A percentile compares a stretch with the other conserved stretches of the same genome.
Evolutionary conservation across 64 coral and sea anemone species (phyloP).

Genomic region (Cladopsammia gracilis): DNA sequence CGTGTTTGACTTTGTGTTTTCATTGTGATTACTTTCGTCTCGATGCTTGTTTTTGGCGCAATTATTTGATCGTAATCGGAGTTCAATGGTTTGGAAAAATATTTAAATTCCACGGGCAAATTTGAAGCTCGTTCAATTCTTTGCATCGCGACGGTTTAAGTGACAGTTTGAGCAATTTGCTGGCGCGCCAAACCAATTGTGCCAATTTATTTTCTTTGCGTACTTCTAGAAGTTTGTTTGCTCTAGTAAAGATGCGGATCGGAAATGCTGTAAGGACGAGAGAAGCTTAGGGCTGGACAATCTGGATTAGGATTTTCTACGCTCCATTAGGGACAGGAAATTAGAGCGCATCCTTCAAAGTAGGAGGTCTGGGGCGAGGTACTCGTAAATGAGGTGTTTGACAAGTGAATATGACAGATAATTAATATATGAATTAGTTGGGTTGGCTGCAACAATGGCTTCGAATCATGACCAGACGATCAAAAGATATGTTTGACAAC

Average conservation of each 20-base stretch:
- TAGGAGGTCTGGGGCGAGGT: conserved; percentile 84
- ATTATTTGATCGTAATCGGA: conserved; percentile 7
- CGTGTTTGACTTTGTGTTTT: background rate
- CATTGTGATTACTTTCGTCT: background rate
- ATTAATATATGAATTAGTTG: conserved; percentile 93
- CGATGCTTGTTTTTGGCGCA: background rate
- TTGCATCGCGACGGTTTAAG: background rate
- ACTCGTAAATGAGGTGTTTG: conserved; percentile 68
- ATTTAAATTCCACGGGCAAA: background rate
- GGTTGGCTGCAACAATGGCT: conserved; percentile 68
- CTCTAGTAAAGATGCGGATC: conserved; percentile 18
- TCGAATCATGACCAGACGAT: conserved; percentile 79
- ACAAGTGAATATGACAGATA: conserved; percentile 74
- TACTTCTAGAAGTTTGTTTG: background rate
- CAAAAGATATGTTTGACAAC: conserved; percentile 94
- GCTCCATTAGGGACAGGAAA: conserved; percentile 80
- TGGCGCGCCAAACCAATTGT: background rate
- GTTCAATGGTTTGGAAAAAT: background rate
- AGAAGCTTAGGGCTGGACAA: conserved; percentile 33
- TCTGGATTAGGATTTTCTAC: conserved; percentile 27
- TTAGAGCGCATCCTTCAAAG: conserved; percentile 34
- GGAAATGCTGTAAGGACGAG: conserved; percentile 21
- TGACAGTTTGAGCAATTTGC: background rate
- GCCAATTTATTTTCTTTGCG: background rate
- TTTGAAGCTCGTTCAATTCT: background rate